Percentiles rank a stretch among this genome's conserved stretches.
phyloP scores from a whole-genome alignment of 2,888 invertebrate genomes.

The Noctua janthina region DNA sequence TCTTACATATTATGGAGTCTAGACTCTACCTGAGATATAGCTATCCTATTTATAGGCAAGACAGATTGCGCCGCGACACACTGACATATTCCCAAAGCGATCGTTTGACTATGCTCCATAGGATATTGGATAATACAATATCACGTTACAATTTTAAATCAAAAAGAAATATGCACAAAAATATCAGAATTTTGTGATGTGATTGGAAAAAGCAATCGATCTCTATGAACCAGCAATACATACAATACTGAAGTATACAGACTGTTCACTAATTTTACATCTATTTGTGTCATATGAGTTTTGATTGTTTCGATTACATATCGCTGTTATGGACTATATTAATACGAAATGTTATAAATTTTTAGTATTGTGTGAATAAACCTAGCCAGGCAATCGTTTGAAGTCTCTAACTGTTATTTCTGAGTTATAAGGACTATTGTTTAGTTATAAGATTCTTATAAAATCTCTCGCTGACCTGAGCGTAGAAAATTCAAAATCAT shows the following conservation, averaged over 20 bases:
- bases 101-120: conserved; percentile 21
- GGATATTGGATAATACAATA: conserved; percentile 32
- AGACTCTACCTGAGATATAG: conserved; percentile 26
- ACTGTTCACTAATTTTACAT: not conserved
- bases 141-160: conserved; percentile 21
- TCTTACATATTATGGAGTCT: conserved; percentile 18
- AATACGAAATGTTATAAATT: conserved; percentile 4
- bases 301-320: not conserved
- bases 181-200: conserved; percentile 7
- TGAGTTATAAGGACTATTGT: not conserved
- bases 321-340: not conserved
- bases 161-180: conserved; percentile 25
- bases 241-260: not conserved
- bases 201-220: conserved; percentile 2
- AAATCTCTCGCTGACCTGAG: not conserved
- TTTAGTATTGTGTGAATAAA: not conserved
- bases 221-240: not conserved
- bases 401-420: not conserved
- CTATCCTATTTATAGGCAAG: conserved; percentile 17
- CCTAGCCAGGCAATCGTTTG: not conserved
- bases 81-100: conserved; percentile 23
- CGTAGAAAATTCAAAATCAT: not conserved
- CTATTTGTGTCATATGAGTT: not conserved
- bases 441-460: not conserved
- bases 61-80: conserved; percentile 20